Percentiles rank a stretch among this genome's conserved stretches.
phyloP scores from a whole-genome alignment of 2,113 vertebrate species.

The Dicerorhinus sumatrensis region DNA sequence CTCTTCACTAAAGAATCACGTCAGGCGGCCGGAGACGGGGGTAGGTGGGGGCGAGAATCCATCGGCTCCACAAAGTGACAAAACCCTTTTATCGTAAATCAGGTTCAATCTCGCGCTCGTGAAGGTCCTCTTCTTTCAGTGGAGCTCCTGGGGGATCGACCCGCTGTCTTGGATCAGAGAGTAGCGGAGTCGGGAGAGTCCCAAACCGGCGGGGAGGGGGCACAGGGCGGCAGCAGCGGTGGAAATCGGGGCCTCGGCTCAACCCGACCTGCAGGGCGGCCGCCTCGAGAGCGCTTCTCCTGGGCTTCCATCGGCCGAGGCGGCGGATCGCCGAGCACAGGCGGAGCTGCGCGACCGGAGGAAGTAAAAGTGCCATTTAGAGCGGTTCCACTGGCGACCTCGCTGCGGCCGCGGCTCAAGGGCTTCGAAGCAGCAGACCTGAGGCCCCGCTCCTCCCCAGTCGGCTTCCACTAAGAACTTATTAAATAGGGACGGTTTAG shows the following conservation, averaged over 20 bases:
- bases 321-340: neutral
- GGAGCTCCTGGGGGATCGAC: neutral
- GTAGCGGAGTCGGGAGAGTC: neutral
- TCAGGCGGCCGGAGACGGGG: neutral
- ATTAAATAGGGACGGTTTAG: conserved; percentile 48
- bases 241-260: neutral
- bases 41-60: neutral
- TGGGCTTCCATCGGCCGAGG: accelerated
- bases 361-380: neutral
- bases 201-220: neutral
- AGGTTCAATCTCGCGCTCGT: neutral
- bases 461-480: conserved; percentile 64
- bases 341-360: neutral
- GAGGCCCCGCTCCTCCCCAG: neutral
- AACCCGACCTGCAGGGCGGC: neutral
- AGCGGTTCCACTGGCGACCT: neutral
- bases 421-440: neutral
- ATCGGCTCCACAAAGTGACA: neutral
- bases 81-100: neutral
- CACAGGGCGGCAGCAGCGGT: accelerated
- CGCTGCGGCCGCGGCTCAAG: neutral
- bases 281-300: neutral
- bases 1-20: neutral
- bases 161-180: accelerated
- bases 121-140: neutral